Conservation (phyloP, 2,888 invertebrate genomes). For the Drosophila neonasuta region DNA sequence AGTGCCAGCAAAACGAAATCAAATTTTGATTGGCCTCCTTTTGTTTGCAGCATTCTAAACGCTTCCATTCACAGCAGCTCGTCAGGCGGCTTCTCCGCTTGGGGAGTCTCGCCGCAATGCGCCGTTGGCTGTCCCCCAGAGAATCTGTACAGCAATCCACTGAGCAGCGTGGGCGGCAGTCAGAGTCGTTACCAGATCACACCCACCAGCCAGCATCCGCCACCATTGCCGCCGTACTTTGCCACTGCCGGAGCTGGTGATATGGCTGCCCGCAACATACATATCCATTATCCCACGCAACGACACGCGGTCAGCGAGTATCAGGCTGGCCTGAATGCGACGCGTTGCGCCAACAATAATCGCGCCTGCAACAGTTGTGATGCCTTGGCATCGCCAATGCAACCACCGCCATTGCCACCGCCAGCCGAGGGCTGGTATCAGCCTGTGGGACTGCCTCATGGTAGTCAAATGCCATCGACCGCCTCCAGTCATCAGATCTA, state of each 20-base stretch:
- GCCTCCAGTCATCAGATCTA: conserved; percentile 81
- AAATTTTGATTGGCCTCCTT: not conserved
- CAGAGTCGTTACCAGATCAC: conserved; percentile 82
- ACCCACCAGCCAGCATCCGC: conserved; percentile 81
- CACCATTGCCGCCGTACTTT: conserved; percentile 81
- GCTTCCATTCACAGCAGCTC: conserved; percentile 82
- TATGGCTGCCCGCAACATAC: conserved; percentile 79
- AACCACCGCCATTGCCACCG: conserved; percentile 80
- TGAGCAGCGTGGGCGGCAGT: conserved; percentile 74
- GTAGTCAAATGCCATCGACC: conserved; percentile 69
- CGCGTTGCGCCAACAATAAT: conserved; percentile 80
- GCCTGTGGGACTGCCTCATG: conserved; percentile 71
- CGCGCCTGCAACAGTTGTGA: conserved; percentile 82
- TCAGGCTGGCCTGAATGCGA: conserved; percentile 80
- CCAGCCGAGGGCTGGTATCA: conserved; percentile 81
- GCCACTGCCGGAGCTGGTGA: conserved; percentile 69
- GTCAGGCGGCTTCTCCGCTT: conserved; percentile 82
- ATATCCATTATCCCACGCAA: conserved; percentile 82
- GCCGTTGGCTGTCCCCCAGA: conserved; percentile 75
- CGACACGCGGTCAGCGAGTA: conserved; percentile 82
- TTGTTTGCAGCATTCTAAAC: conserved; percentile 76
- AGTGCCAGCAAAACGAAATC: not conserved
- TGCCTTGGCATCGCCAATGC: conserved; percentile 81
- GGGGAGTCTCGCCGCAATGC: conserved; percentile 81
- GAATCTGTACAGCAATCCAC: conserved; percentile 81